phyloP scores from a whole-genome alignment of 2,797 vertebrate species.

The Ficedula albicollis region DNA sequence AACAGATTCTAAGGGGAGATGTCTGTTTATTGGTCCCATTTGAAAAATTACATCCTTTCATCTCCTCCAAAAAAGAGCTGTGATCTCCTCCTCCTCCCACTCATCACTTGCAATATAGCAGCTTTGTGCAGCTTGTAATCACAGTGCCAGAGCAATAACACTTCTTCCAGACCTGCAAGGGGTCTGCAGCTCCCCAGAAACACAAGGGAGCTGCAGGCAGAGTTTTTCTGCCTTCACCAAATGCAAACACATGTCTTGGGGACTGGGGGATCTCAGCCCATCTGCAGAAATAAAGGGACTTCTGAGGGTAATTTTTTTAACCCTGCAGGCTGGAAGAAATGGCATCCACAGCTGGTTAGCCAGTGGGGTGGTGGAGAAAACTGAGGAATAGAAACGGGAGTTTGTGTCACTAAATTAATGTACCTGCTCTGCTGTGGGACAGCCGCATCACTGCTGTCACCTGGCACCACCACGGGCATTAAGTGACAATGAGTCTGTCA shows the following conservation, averaged over 20 bases:
- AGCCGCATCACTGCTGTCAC: slow-evolving; percentile 51
- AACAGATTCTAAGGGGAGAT: background rate
- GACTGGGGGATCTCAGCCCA: background rate
- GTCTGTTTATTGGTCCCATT: slow-evolving; percentile 53
- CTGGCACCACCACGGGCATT: background rate
- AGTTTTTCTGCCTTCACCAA: background rate
- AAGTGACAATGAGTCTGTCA: slow-evolving; percentile 55
- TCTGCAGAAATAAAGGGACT: slow-evolving; percentile 35
- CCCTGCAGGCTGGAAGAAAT: background rate
- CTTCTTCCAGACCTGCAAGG: background rate
- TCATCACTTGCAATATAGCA: slow-evolving; percentile 9
- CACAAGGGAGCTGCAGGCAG: background rate
- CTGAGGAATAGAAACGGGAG: background rate
- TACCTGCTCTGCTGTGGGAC: slow-evolving; percentile 23
- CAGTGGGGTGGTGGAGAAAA: accelerated
- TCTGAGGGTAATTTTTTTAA: background rate
- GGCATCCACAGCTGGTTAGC: background rate
- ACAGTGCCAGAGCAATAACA: background rate
- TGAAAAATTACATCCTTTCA: slow-evolving; percentile 51
- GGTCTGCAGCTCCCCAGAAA: background rate
- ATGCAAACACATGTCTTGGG: background rate
- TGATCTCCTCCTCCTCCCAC: background rate
- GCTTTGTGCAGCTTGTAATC: slow-evolving; percentile 26
- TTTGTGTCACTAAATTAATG: slow-evolving; percentile 50
- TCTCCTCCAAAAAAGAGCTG: slow-evolving; percentile 27